Evolutionary conservation across 2,888 invertebrate species (phyloP), one percentile per base, ranked within the genome.

Genomic region (Acanthosepion esculentum): DNA sequence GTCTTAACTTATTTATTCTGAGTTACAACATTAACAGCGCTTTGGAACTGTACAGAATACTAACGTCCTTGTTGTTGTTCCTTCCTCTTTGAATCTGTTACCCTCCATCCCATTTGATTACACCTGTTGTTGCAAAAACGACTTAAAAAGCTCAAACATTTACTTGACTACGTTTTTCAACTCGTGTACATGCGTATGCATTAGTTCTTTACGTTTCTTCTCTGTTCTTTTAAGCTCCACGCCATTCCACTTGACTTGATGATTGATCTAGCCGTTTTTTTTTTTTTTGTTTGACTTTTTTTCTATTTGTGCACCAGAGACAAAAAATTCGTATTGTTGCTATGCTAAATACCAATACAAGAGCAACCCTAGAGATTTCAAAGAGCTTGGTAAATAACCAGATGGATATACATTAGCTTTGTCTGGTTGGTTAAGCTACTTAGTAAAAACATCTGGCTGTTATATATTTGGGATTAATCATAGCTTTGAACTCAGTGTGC

Each of bases 151-250:
- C n/a, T 78, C 78, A 78, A 78, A 78, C n/a, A 78, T 78, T 78
- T 78, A 78, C 78, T 78, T 78, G 78, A n/a, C 78, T n/a, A 78
- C 78, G 33, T 78, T 78, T 78, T 33, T 78, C 78, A 33, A 78
- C 78, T n/a, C n/a, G 78, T 78, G 78, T 78, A 78, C 78, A 78
- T 78, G 78, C n/a, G 78, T 78, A 78, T 78, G 78, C 78, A 78
- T 78, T 78, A 78, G 33, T n/a, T 78, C 78, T 33, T n/a, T 78
- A n/a, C 15, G 3, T 33, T 78, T 78, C n/a, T 15, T 12, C n/a
- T 78, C 12, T 78, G n/a, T 78, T 78, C n/a, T 78, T 78, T 78
- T 15, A n/a, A 33, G 78, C 78, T 78, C 78, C 23, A 59, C 59
- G 26, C 59, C 7, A 59, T 59, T 59, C 59, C 78, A 78, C 78